Evolutionary conservation across 2,113 vertebrate species (phyloP), one percentile per base, ranked within the genome.

Genomic region (Mobula birostris): DNA sequence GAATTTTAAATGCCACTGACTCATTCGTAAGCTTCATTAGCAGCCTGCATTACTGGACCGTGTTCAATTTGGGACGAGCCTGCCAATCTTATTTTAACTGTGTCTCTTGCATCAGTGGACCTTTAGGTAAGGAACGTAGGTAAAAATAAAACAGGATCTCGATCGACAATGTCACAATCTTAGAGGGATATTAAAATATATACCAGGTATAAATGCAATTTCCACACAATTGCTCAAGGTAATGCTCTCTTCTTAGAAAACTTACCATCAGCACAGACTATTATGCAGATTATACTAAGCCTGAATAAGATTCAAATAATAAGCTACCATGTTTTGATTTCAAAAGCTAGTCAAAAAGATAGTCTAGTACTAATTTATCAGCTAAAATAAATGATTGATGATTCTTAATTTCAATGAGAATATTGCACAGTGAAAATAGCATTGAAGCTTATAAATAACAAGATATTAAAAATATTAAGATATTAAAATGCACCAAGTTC

Each of bases 11-110:
- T 32, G 74, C 61, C 78, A 83, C 24, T 36, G 94, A 94, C 36
- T 83, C 77, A 0, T 94, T 94, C 7, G 2, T 94, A 32, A 94
- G 94, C 58, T 83, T 94, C 94, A 48, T 94, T 7, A 94, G 48
- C 78, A 87, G 94, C 78, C 78, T 94, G 61, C 58, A n/a, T 72
- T 94, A 94, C 61, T 94, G 94, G 94, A 78, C 82, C 61, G 76
- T 66, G 5, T 94, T 83, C 94, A 94, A 94, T 61, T 58, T 94
- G 61, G 78, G 82, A 77, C 78, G 94, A 27, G 78, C 94, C 58
- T 94, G 94, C 77, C 94, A 94, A 17, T 94, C 94, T 58, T 83
- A 94, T 29, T 94, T 94, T 77, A 48, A 94, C 58, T 94, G 94
- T 48, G 78, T 94, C 78, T 83, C 94, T 58, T 94, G 94, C 76